Base-by-base conservation (phyloP, 2,113 vertebrate species). In the Scortum barcoo region DNA sequence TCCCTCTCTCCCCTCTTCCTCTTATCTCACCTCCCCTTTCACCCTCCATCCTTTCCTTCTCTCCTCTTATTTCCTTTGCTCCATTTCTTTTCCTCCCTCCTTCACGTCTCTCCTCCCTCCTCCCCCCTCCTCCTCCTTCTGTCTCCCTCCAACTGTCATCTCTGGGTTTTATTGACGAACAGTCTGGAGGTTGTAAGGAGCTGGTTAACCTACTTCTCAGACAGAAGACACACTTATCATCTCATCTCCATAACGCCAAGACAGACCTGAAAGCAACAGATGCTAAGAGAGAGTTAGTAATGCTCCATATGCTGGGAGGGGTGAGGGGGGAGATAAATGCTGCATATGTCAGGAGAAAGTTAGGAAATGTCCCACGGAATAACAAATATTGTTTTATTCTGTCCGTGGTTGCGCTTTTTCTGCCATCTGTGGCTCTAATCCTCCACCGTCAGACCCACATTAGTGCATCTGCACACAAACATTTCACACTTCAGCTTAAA, bases 171-270 rank as follows among this genome's bases (percentile, higher is more conserved):
- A 62, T 61, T 62, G 66, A 72, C 42, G 51, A 60, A 0, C 66
- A 36, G 80, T 80, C 72, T 89, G 85, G 60, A 74, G 76, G 71
- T 20, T 61, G 16, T 17, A 81, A 75, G 85, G 75, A 85, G 73
- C 81, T 69, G 71, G 28, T 88, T 92, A 92, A 92, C 92, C 92
- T 84, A 93, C 78, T 91, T 93, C 80, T 76, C 79, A 77, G 70
- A 19, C 3, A 40, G 67, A 81, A 57, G 74, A 82, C 78, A 54
- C 79, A 58, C 72, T 82, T 51, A 14, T 30, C 58, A 0, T 75
- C 76, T 86, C 78, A 77, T 88, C 85, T 91, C 80, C 85, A 86
- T 88, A 44, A 86, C n/a, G 14, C 62, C 51, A 66, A 24, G 75
- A 67, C 63, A 3, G 75, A 14, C 1, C 36, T 5, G 48, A 46